A percentile compares a stretch with the other conserved stretches of the same genome.
Conservation (phyloP, 2,888 invertebrate species). For the Microctonus brassicae region DNA sequence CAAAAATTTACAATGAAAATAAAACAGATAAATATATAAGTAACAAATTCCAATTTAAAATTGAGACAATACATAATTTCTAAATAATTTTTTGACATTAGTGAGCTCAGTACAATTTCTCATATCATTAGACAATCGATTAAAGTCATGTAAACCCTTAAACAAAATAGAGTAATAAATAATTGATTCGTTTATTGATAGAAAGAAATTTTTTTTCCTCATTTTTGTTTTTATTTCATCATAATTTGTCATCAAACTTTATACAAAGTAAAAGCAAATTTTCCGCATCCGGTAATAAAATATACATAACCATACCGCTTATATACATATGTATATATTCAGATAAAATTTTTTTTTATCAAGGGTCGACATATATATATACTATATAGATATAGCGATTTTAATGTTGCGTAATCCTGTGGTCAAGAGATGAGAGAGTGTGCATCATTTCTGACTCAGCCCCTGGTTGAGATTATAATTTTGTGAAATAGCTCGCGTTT, state of each 20-base stretch:
- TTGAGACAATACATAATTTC: no score
- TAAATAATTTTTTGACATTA: no score
- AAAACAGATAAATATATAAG: no score
- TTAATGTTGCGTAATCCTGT: background rate
- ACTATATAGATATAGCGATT: background rate
- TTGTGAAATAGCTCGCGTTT: constrained; percentile 37
- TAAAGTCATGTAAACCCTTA: no score
- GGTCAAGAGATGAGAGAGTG: constrained; percentile 35
- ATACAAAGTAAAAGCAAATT: constrained; percentile 2
- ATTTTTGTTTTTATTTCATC: background rate
- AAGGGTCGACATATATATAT: background rate
- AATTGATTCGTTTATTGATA: no score
- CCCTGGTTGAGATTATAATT: constrained; percentile 44
- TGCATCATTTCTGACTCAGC: constrained; percentile 35
- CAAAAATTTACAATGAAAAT: no score
- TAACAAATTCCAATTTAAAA: no score
- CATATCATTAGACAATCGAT: no score
- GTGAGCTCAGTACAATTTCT: no score
- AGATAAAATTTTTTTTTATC: constrained; percentile 25
- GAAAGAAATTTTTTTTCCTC: no score
- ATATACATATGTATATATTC: background rate
- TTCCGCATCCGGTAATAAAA: background rate
- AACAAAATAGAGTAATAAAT: no score
- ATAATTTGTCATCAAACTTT: constrained; percentile 2
- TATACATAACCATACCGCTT: background rate